Percentiles rank a stretch among this genome's conserved stretches.
Conservation (phyloP, 2,888 invertebrate genomes). For the Drosophila tanythrix region DNA sequence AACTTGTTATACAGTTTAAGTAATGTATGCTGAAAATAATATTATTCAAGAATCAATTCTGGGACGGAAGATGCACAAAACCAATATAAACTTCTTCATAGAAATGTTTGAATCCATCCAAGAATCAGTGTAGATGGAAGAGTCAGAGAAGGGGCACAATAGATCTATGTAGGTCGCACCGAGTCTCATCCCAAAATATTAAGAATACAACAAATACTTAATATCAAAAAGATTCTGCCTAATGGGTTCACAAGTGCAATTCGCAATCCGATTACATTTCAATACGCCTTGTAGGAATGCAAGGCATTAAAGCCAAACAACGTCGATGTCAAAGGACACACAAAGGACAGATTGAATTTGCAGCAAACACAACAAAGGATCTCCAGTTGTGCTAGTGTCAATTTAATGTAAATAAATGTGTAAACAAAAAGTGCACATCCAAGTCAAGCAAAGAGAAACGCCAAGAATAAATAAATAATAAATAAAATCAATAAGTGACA, state of each 20-base stretch:
- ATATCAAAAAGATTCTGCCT: not conserved
- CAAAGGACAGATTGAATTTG: not conserved
- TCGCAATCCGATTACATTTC: not conserved
- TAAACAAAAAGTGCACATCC: not conserved
- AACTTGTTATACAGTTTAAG: too few relatives aligned
- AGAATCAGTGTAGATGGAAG: not conserved
- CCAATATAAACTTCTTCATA: too few relatives aligned
- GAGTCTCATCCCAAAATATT: not conserved
- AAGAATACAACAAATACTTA: not conserved
- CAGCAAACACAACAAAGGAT: not conserved
- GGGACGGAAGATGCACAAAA: too few relatives aligned
- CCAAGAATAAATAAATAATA: not conserved
- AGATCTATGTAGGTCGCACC: not conserved
- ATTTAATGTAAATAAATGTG: constrained; percentile 21
- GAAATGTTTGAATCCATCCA: too few relatives aligned
- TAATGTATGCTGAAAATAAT: too few relatives aligned
- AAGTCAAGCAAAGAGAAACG: not conserved
- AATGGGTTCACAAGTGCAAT: not conserved
- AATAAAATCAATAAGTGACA: not conserved
- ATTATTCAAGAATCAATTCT: too few relatives aligned
- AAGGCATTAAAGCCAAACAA: not conserved
- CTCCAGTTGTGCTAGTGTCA: constrained; percentile 13
- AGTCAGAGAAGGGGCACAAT: not conserved
- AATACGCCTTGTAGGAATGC: not conserved
- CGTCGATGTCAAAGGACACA: constrained; percentile 1